Percentiles rank a stretch among this genome's conserved stretches.
These are phyloP conservation scores for Mimumesa dahlbomi DNA, from an alignment of 2,888 invertebrate species.

Conservation along the genomic window DNA sequence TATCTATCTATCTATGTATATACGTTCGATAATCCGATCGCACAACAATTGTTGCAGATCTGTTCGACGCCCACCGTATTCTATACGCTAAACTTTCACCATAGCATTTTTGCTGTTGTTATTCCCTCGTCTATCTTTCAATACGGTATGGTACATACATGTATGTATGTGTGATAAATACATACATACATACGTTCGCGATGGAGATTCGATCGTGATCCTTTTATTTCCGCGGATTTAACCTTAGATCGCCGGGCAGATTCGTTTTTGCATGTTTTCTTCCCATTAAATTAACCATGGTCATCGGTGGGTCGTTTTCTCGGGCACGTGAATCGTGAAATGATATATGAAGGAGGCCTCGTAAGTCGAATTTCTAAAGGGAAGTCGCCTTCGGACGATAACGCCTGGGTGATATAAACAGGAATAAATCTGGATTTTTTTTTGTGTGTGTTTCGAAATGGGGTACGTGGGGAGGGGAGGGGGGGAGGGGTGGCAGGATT, in stretches of 20 bases:
- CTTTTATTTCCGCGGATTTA: constrained; percentile 60
- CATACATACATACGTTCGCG: constrained; percentile 28
- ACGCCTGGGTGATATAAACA: no score
- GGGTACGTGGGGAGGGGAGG: no score
- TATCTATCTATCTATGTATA: no score
- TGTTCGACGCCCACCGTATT: constrained; percentile 41
- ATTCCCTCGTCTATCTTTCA: no score
- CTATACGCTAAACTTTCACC: constrained; percentile 27
- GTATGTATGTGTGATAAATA: no score
- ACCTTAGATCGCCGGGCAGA: constrained; percentile 33
- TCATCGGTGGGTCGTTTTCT: not conserved
- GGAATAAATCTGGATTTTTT: no score
- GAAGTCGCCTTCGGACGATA: not conserved
- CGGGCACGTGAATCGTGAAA: not conserved
- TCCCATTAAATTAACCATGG: constrained; percentile 24
- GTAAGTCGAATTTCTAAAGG: not conserved
- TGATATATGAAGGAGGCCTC: not conserved
- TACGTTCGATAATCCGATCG: constrained; percentile 62
- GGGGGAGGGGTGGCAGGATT: no score
- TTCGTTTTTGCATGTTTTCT: constrained; percentile 33
- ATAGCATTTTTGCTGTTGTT: no score
- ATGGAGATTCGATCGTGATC: constrained; percentile 49
- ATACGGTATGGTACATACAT: no score
- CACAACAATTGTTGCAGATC: constrained; percentile 47
- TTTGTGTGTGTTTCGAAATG: no score